Base-by-base conservation (phyloP, 1,140 invertebrate species). In the Drosophila biarmipes region DNA sequence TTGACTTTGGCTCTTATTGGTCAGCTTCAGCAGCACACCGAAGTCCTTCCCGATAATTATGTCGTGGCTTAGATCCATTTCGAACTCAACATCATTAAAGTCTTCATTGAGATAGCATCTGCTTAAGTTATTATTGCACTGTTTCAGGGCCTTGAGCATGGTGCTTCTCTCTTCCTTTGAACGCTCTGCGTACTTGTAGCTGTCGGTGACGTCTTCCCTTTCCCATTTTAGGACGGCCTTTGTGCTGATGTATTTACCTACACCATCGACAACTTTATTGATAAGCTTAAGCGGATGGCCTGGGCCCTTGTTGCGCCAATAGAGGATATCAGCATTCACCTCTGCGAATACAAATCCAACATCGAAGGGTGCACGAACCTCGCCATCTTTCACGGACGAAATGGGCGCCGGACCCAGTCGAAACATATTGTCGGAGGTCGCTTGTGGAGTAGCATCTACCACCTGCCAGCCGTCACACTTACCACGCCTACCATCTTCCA, bases 381-480 rank as follows among this genome's bases (percentile, higher is more conserved):
- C 97, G 2, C 97, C 98, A 29, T 95, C 94, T 79, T 96, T 96
- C 1, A 98, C 95, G 0, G 97, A 96, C 7, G 92, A 91, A 1
- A 98, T 94, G 0, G 96, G 96, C 0, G 96, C 94, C 0, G 98
- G 98, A 0, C 98, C 98, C 82, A 96, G 97, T 12, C 96, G 94
- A 91, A 95, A 98, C 79, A 96, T 94, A 38, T 95, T 94, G 55
- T 96, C 96, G 46, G 96, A 97, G 1, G 94, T 90, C 91, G 97
- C 98, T 90, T 99, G 98, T 0, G 98, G 98, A 0, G 98, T 99
- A 0, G 97, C 95, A 92, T 99, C 98, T 54, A 98, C 95, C 0
- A 95, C 97, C 92, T 99, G 98, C 98, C 98, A 99, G 0, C 98
- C 98, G 15, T 95, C 94, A 81, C 96, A 97, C 3, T 64, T 19